These are phyloP conservation scores for Lepilemur septentrionalis DNA, from an alignment of 2,797 vertebrate species.

Conservation along the genomic window DNA sequence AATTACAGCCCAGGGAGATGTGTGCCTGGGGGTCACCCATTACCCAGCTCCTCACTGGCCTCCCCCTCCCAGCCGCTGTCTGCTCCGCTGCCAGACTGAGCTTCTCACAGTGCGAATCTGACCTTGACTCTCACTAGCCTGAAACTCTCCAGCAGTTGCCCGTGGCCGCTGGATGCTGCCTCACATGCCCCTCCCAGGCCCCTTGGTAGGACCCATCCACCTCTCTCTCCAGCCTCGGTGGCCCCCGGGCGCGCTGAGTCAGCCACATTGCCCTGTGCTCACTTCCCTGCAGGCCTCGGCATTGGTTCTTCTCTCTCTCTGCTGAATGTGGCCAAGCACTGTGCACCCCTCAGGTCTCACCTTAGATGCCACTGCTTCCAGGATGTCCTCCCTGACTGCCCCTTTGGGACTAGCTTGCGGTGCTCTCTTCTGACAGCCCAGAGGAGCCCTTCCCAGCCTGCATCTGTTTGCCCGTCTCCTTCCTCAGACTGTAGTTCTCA, in stretches of 20 bases:
- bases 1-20: background rate
- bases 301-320: background rate
- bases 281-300: background rate
- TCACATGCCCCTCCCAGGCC: fast-evolving
- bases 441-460: background rate
- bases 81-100: background rate
- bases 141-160: background rate
- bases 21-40: background rate
- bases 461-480: background rate
- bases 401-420: background rate
- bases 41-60: background rate
- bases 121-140: background rate
- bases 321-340: background rate
- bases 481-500: background rate
- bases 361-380: background rate
- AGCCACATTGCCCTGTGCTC: background rate
- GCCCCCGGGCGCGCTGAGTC: fast-evolving
- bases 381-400: background rate
- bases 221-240: fast-evolving
- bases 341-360: background rate
- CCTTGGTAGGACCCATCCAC: background rate
- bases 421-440: background rate
- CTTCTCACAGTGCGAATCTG: background rate
- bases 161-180: background rate
- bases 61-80: background rate